These are phyloP conservation scores for Drosophila engyochracea DNA, from an alignment of 2,888 invertebrate species.

Conservation along the genomic window DNA sequence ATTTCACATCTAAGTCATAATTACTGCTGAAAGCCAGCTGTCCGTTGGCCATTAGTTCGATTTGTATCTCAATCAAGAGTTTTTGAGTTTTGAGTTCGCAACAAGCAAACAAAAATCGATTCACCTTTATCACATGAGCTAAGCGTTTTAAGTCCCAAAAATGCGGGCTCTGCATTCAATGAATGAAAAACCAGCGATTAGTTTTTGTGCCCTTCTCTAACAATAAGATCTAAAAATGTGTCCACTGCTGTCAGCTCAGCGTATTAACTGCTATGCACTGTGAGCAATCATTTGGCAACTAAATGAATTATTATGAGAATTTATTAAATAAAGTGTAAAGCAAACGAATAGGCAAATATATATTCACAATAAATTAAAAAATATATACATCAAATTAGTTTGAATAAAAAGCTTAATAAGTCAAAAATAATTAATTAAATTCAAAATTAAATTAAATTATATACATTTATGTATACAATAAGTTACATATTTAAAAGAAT, in stretches of 20 bases:
- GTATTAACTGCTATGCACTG: constrained; percentile 13
- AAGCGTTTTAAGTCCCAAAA: constrained; percentile 24
- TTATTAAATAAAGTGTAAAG: neutral
- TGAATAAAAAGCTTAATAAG: neutral
- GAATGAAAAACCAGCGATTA: constrained; percentile 24
- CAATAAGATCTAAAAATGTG: constrained; percentile 43
- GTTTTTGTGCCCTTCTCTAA: constrained; percentile 13
- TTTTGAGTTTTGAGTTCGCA: neutral
- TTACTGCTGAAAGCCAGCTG: neutral
- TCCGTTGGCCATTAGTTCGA: neutral
- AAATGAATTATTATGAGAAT: neutral
- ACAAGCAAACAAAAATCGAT: constrained; percentile 5
- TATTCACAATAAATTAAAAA: neutral
- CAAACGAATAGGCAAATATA: neutral
- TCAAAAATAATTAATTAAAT: neutral
- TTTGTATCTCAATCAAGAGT: constrained; percentile 16
- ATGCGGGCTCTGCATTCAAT: constrained; percentile 5
- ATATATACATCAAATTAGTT: neutral
- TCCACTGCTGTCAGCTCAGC: constrained; percentile 47
- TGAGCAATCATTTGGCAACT: neutral
- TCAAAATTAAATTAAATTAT: neutral
- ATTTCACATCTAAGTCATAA: neutral
- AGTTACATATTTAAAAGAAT: neutral
- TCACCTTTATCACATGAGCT: constrained; percentile 4
- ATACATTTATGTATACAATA: too few relatives aligned